Evolutionary conservation across 2,888 invertebrate species (phyloP).

Genomic region (Oligia strigilis): DNA sequence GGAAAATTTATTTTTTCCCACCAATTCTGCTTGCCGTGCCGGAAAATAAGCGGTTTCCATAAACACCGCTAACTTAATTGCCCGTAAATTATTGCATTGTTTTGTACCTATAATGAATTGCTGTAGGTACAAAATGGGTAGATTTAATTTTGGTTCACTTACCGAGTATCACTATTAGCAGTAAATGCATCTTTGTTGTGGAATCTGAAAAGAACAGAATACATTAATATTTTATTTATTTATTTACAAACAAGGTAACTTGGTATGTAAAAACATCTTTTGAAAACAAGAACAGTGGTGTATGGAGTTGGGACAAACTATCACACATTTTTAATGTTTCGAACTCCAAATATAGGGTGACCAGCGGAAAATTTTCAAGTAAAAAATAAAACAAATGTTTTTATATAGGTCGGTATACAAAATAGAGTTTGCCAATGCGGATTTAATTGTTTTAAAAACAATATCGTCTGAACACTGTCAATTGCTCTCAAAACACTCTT

Average conservation of each 20-base stretch:
- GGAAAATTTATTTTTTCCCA: constrained; percentile 27
- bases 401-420: neutral
- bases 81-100: constrained; percentile 46
- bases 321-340: neutral
- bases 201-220: constrained; percentile 64
- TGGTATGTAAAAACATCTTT: neutral
- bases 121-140: constrained; percentile 6
- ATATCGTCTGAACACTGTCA: neutral
- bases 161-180: constrained; percentile 68
- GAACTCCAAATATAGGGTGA: neutral
- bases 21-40: constrained; percentile 9
- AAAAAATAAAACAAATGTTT: too few relatives aligned
- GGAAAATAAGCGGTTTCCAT: constrained; percentile 45
- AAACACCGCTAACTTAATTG: constrained; percentile 42
- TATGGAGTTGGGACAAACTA: neutral
- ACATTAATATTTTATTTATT: neutral
- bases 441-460: neutral
- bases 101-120: constrained; percentile 18
- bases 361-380: neutral
- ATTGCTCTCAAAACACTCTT: neutral
- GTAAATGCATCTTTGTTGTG: constrained; percentile 60
- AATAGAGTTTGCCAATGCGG: neutral
- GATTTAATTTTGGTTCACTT: constrained; percentile 54
- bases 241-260: neutral
- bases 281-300: neutral